Percentiles rank a stretch among this genome's conserved stretches.
Conservation (phyloP, 2,888 invertebrate species). For the Drosophila histrio region DNA sequence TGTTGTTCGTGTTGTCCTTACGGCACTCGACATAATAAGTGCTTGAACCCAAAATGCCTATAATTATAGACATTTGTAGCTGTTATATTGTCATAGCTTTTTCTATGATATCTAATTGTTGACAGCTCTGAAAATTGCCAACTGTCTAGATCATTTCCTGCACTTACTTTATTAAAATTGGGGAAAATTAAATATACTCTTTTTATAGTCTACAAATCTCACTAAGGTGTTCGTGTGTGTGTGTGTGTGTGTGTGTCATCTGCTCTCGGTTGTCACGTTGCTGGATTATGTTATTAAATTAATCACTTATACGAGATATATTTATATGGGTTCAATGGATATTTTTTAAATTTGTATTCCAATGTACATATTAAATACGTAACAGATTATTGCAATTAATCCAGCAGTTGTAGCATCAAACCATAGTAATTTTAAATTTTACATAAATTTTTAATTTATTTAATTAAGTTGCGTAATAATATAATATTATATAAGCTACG, state of each 20-base stretch:
- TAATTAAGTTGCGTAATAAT: no score
- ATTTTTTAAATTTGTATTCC: neutral
- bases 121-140: neutral
- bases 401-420: neutral
- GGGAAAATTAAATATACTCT: no score
- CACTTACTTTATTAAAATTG: no score
- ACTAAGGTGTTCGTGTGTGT: no score
- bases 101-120: neutral
- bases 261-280: neutral
- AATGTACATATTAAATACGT: neutral
- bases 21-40: constrained; percentile 4
- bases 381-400: neutral
- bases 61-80: constrained; percentile 6
- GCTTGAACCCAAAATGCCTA: constrained; percentile 27
- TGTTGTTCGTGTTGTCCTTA: constrained; percentile 14
- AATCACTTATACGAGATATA: neutral
- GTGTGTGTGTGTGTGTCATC: no score
- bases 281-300: neutral
- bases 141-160: neutral
- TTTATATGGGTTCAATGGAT: neutral
- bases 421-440: no score
- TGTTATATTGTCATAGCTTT: neutral
- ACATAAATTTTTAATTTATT: no score
- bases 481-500: no score
- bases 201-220: no score